Percentiles rank a stretch among this genome's conserved stretches.
Evolutionary conservation across 2,888 invertebrate genomes (phyloP).

Genomic region (Lordiphosa fenestrarum): DNA sequence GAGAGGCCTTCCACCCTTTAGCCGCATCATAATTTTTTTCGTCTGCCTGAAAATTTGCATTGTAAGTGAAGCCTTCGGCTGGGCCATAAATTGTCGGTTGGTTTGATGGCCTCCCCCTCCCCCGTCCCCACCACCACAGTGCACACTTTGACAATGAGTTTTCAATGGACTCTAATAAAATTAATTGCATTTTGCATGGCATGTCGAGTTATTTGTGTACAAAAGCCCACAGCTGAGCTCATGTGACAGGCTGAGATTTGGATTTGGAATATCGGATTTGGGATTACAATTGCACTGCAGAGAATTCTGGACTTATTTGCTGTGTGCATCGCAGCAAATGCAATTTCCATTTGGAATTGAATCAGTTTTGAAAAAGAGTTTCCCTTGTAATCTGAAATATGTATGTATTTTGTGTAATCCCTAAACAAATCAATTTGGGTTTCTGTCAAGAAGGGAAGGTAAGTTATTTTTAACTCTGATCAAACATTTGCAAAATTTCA

Average conservation of each 20-base stretch:
- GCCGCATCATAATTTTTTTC: conserved; percentile 44
- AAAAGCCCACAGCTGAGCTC: conserved; percentile 17
- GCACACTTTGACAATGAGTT: conserved; percentile 34
- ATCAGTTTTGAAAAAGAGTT: no score
- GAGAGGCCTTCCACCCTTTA: conserved; percentile 15
- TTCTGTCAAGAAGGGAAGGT: no score
- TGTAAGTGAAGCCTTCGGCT: conserved; percentile 42
- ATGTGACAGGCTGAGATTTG: conserved; percentile 26
- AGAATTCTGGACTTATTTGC: conserved; percentile 3
- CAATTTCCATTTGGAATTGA: no score
- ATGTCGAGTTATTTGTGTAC: conserved; percentile 30
- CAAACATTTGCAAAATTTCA: no score
- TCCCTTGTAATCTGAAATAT: no score
- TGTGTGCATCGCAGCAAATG: no score
- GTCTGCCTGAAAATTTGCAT: conserved; percentile 39
- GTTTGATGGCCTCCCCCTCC: not conserved
- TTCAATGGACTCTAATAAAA: conserved; percentile 46
- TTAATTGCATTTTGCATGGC: conserved; percentile 43
- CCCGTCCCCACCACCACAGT: no score
- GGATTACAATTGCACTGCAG: conserved; percentile 22
- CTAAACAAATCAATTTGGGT: no score
- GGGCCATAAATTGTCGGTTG: conserved; percentile 29
- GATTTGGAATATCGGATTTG: conserved; percentile 2
- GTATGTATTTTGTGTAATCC: no score
- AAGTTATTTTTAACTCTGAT: no score